Percentiles rank a stretch among this genome's conserved stretches.
Conservation (phyloP, 2,888 invertebrate genomes). For the Yponomeuta evonymella region DNA sequence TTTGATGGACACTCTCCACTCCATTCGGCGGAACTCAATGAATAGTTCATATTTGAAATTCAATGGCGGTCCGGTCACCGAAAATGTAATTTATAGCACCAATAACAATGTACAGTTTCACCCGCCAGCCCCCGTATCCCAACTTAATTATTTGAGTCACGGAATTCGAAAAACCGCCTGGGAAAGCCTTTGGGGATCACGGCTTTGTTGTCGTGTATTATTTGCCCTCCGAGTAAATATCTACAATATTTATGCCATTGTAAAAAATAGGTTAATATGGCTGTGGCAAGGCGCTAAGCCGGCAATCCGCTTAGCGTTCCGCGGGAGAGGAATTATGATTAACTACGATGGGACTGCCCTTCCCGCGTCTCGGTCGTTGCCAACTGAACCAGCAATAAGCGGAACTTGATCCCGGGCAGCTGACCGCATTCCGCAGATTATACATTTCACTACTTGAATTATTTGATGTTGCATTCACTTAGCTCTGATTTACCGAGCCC, state of each 20-base stretch:
- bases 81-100: slow-evolving; percentile 70
- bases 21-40: neutral
- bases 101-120: slow-evolving; percentile 72
- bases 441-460: slow-evolving; percentile 11
- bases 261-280: slow-evolving; percentile 60
- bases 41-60: slow-evolving; percentile 49
- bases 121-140: slow-evolving; percentile 46
- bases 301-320: slow-evolving; percentile 68
- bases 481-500: neutral
- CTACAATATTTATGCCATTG: slow-evolving; percentile 59
- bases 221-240: slow-evolving; percentile 38
- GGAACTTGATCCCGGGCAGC: slow-evolving; percentile 17
- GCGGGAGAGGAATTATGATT: slow-evolving; percentile 61
- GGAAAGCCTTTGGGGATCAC: slow-evolving; percentile 62
- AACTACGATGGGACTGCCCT: slow-evolving; percentile 50
- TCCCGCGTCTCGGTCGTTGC: neutral
- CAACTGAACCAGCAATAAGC: slow-evolving; percentile 17
- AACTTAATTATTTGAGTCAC: slow-evolving; percentile 75
- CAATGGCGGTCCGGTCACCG: slow-evolving; percentile 52
- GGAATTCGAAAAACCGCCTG: slow-evolving; percentile 65
- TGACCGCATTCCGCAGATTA: slow-evolving; percentile 4
- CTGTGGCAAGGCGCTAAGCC: slow-evolving; percentile 63
- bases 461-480: slow-evolving; percentile 7
- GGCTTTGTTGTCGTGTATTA: slow-evolving; percentile 59
- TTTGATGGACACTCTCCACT: neutral